Evolutionary conservation across 2,797 vertebrate genomes (phyloP).

Genomic region (Clarias fuscus): DNA sequence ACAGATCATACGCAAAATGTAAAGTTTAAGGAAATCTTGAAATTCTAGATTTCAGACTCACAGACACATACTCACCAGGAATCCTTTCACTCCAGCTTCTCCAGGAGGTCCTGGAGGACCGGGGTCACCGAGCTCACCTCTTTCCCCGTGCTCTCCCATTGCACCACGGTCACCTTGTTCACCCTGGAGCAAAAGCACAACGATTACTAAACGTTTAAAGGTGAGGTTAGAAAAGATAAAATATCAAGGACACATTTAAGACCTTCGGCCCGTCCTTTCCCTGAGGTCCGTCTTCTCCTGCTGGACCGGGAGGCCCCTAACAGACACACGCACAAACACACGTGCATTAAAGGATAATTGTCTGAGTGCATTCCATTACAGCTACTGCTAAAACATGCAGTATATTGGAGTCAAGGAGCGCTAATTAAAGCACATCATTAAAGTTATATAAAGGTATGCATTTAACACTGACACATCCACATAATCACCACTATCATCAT

Average conservation of each 20-base stretch:
- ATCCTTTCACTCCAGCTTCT: slow-evolving; percentile 80
- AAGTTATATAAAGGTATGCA: not conserved
- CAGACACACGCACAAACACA: slow-evolving; percentile 18
- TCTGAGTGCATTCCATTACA: not conserved
- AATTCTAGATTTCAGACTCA: not conserved
- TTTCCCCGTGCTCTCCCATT: slow-evolving; percentile 85
- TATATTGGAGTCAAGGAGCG: not conserved
- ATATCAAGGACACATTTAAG: slow-evolving; percentile 3
- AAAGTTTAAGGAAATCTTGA: not conserved
- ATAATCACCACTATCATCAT: not conserved
- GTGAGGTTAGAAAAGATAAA: not conserved
- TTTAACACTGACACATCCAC: not conserved
- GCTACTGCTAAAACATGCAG: not conserved
- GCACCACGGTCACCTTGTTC: slow-evolving; percentile 82
- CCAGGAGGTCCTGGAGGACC: slow-evolving; percentile 79
- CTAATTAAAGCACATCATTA: not conserved
- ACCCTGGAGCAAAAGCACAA: slow-evolving; percentile 72
- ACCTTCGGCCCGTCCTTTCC: slow-evolving; percentile 95
- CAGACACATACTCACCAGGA: slow-evolving; percentile 75
- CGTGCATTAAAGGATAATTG: not conserved
- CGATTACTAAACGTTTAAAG: not conserved
- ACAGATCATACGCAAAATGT: not conserved
- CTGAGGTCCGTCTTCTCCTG: slow-evolving; percentile 91
- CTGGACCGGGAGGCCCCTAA: slow-evolving; percentile 85
- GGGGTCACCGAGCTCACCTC: slow-evolving; percentile 79